phyloP scores from a whole-genome alignment of 2,113 vertebrate genomes.

The Recurvirostra avosetta region DNA sequence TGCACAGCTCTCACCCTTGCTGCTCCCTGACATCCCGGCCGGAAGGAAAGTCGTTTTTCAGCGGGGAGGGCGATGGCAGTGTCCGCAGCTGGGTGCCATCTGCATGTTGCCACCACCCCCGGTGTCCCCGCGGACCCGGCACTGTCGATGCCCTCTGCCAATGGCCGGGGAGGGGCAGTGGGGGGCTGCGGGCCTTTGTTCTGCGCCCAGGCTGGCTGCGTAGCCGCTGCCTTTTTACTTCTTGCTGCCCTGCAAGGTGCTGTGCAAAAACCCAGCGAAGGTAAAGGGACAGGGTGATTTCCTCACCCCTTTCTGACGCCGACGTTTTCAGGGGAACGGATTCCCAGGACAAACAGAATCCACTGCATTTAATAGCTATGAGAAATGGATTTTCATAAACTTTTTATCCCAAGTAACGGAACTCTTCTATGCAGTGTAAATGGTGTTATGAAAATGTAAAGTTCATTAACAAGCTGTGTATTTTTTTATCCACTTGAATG shows the following conservation, averaged over 20 bases:
- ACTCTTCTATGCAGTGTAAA: conserved; percentile 70
- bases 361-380: background rate
- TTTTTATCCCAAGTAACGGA: conserved; percentile 65
- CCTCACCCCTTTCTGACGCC: background rate
- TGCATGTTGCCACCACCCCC: background rate
- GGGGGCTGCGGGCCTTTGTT: background rate
- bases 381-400: conserved; percentile 73
- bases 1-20: background rate
- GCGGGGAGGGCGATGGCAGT: background rate
- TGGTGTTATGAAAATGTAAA: conserved; percentile 82
- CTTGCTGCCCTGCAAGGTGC: background rate
- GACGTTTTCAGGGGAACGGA: background rate
- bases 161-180: background rate
- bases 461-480: conserved; percentile 86
- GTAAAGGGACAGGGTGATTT: background rate
- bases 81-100: background rate
- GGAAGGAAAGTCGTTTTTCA: background rate
- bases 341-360: conserved; percentile 5
- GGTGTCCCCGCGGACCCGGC: background rate
- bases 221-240: background rate
- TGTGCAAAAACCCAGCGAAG: background rate
- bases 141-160: background rate
- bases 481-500: conserved; percentile 86
- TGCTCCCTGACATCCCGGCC: background rate
- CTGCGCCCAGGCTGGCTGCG: background rate